Percentiles rank a stretch among this genome's conserved stretches.
Evolutionary conservation across 1,140 invertebrate species (phyloP).

Genomic region (Nasonia giraulti): DNA sequence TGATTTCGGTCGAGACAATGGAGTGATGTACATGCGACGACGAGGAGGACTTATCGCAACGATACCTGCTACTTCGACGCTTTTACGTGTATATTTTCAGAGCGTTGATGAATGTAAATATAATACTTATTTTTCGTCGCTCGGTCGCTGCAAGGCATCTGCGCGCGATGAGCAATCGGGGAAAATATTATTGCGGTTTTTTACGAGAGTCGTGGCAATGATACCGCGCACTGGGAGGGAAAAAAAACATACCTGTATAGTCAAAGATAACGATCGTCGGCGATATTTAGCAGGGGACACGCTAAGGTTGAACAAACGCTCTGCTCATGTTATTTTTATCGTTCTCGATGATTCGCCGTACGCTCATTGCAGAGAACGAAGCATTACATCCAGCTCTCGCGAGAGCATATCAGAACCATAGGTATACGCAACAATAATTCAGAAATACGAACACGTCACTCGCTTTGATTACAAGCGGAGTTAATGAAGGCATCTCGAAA

Average conservation of each 20-base stretch:
- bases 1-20: not conserved
- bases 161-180: not conserved
- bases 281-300: not conserved
- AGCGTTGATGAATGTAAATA: no score
- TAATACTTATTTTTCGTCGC: not conserved
- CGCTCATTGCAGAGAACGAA: not conserved
- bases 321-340: not conserved
- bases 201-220: not conserved
- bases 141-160: not conserved
- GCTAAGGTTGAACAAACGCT: no score
- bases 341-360: not conserved
- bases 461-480: not conserved
- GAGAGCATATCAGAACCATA: no score
- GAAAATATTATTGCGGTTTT: not conserved
- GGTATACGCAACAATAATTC: not conserved
- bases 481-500: not conserved
- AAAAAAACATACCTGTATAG: not conserved
- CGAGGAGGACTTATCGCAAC: not conserved
- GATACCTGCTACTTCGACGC: not conserved
- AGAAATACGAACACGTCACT: not conserved
- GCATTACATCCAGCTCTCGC: no score
- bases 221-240: not conserved
- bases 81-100: no score
- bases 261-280: slow-evolving; percentile 4
- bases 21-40: not conserved